phyloP scores from a whole-genome alignment of 2,888 invertebrate species.

The Fissipunctia ypsillon region DNA sequence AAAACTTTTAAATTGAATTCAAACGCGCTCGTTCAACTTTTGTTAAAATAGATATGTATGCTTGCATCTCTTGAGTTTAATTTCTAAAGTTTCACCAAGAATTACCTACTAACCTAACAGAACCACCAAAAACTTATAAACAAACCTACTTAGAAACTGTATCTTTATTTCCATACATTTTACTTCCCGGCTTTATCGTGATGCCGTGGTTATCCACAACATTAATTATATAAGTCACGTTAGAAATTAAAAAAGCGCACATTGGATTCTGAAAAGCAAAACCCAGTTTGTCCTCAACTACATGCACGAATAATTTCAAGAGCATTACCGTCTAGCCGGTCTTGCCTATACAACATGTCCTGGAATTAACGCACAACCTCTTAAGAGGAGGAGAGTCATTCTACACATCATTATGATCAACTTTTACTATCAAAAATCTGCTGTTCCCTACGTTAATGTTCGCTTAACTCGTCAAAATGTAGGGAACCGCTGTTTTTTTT shows the following conservation, averaged over 20 bases:
- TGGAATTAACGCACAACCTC: too few species aligned
- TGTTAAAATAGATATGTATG: not conserved
- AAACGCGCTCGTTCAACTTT: conserved; percentile 9
- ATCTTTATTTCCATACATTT: not conserved
- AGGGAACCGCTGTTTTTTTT: too few species aligned
- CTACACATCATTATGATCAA: too few species aligned
- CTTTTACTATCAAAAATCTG: too few species aligned
- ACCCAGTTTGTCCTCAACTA: not conserved
- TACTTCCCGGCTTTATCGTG: not conserved
- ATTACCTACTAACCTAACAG: not conserved
- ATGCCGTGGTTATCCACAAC: not conserved
- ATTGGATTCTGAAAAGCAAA: too few species aligned
- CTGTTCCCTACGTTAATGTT: too few species aligned
- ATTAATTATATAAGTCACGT: too few species aligned
- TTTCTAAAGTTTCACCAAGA: conserved; percentile 1
- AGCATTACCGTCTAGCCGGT: not conserved
- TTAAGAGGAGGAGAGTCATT: too few species aligned
- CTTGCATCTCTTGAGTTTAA: conserved; percentile 8
- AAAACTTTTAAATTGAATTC: conserved; percentile 25
- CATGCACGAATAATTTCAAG: not conserved
- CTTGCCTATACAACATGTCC: too few species aligned
- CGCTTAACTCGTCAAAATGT: too few species aligned
- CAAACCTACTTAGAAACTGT: not conserved
- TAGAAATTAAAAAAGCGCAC: not conserved
- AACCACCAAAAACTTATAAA: not conserved